Evolutionary conservation across 2,888 invertebrate species (phyloP).

Genomic region (Acanthococcus lagerstroemiae): DNA sequence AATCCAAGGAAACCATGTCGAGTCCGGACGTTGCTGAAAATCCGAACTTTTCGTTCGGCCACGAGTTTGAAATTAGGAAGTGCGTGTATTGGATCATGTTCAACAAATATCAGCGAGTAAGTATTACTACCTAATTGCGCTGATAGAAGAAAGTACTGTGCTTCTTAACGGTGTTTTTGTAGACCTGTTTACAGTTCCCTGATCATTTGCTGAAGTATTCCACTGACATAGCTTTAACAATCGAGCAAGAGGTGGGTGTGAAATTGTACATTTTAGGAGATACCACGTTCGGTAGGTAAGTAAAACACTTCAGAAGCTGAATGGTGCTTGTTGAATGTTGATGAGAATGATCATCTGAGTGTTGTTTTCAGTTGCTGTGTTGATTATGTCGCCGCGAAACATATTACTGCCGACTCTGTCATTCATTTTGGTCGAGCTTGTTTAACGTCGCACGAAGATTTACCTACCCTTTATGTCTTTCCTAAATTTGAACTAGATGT

Average conservation of each 20-base stretch:
- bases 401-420: constrained; percentile 71
- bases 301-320: too few species aligned
- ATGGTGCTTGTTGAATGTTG: too few species aligned
- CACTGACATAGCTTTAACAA: constrained; percentile 50
- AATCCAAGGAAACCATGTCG: too few species aligned
- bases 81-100: neutral
- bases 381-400: constrained; percentile 81
- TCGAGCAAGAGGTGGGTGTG: constrained; percentile 47
- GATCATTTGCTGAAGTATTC: constrained; percentile 65
- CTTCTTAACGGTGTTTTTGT: constrained; percentile 16
- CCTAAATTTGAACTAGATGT: constrained; percentile 44
- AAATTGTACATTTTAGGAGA: constrained; percentile 76
- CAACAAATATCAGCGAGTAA: neutral
- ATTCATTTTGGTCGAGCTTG: constrained; percentile 89
- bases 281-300: constrained; percentile 76
- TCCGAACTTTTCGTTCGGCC: too few species aligned
- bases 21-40: too few species aligned
- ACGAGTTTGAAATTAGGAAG: neutral
- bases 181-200: constrained; percentile 89
- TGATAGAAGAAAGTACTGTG: too few species aligned
- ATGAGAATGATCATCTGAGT: constrained; percentile 32
- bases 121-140: neutral
- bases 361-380: constrained; percentile 65
- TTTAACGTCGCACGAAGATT: constrained; percentile 58
- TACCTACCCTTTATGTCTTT: constrained; percentile 67